Evolutionary conservation across 2,888 invertebrate species (phyloP), one percentile per base, ranked within the genome.

Genomic region (Dendrolimus houi): DNA sequence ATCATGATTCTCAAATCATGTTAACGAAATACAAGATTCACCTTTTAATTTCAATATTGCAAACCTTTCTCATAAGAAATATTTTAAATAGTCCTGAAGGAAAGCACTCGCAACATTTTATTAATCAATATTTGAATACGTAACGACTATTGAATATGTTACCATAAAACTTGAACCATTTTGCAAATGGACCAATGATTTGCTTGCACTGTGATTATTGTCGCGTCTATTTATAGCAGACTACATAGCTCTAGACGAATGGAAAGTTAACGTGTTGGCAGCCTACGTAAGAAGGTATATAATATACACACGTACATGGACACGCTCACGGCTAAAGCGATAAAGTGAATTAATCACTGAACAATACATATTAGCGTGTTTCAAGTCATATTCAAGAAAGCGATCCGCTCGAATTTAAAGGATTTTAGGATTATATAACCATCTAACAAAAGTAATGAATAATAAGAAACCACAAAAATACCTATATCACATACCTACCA

Each of bases 251-350:
- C 75, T 75, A 77, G 72, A 75, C 82, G 79, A 87, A 82, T 87
- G 85, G 86, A 87, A 87, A 87, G 87, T 84, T 79, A 82, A 79
- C 81, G 80, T 79, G 78, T 79, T 83, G 82, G 84, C 82, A 84
- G 82, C 76, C 72, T 78, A 75, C 74, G 71, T 70, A 74, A 71
- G 55, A 55, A 8, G 52, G 52, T 55, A 29, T 17, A 55, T 55
- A 52, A 64, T 65, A 66, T 66, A 64, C 68, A 66, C 60, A 63
- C 55, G 58, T 55, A 57, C 56, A 60, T 54, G 52, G 41, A 56
- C 58, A 52, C 56, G 57, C 57, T 55, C 54, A 58, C 55, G 41
- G 53, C 53, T 55, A 41, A 55, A 54, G 54, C 52, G 42, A 58
- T 55, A 52, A 40, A 58, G 41, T 55, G 52, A 54, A 58, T 53